Conservation (phyloP, 2,113 vertebrate species). For the Tenebrosternarchus preto region DNA sequence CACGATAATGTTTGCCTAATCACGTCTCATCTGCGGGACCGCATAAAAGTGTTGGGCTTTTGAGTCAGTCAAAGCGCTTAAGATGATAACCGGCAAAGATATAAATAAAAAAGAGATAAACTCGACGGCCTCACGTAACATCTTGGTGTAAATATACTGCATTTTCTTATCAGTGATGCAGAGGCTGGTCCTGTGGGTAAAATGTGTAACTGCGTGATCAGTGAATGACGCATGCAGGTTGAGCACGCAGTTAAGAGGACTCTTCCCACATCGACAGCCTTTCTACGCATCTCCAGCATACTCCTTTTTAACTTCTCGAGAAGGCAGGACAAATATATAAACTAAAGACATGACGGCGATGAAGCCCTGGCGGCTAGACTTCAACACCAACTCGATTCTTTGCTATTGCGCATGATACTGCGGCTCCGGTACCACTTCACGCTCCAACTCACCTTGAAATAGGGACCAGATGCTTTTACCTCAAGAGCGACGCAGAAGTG, state of each 20-base stretch:
- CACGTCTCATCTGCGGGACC: background rate
- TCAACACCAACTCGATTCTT: background rate
- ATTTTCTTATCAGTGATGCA: background rate
- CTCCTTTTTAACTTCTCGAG: too few species aligned
- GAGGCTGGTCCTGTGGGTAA: slow-evolving; percentile 18
- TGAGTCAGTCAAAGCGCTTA: background rate
- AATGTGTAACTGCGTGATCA: background rate
- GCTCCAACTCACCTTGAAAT: slow-evolving; percentile 96
- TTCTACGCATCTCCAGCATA: too few species aligned
- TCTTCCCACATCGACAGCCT: background rate
- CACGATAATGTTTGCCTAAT: background rate
- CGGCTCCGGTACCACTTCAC: slow-evolving; percentile 85
- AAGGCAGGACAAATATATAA: too few species aligned
- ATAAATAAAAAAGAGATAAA: background rate
- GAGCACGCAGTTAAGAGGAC: background rate
- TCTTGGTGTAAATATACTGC: background rate
- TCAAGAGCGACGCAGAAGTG: slow-evolving; percentile 63
- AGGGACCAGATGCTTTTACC: slow-evolving; percentile 32
- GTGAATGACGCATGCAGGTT: background rate
- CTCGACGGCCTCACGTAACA: background rate
- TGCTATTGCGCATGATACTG: slow-evolving; percentile 96
- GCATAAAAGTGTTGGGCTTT: background rate
- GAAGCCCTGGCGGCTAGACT: too few species aligned
- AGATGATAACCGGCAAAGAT: background rate
- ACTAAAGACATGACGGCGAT: too few species aligned